Percentiles rank a stretch among this genome's conserved stretches.
These are phyloP conservation scores for Periplaneta americana DNA, from an alignment of 1,140 invertebrate species.

Conservation along the genomic window DNA sequence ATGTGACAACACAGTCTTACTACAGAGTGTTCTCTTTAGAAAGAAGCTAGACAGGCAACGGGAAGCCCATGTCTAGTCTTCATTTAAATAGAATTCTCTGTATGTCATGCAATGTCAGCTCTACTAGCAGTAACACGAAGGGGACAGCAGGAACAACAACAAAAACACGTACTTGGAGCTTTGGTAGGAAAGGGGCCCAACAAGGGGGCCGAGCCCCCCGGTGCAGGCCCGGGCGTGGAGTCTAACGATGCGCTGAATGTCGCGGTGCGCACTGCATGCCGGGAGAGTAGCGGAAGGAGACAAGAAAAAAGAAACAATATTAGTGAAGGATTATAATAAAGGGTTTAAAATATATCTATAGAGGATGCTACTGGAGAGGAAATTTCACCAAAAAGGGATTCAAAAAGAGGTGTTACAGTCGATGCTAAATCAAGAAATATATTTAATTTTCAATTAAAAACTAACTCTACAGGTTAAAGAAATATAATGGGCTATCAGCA, in stretches of 20 bases:
- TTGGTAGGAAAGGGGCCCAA: conserved; percentile 46
- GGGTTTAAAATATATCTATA: not conserved
- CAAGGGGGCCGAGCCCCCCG: not conserved
- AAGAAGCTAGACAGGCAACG: too few relatives aligned
- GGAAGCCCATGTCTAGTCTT: too few relatives aligned
- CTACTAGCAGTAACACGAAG: not conserved
- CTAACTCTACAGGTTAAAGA: too few relatives aligned
- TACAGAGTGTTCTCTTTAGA: too few relatives aligned
- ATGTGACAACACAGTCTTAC: too few relatives aligned
- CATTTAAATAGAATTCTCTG: too few relatives aligned
- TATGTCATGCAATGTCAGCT: not conserved
- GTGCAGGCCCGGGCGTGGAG: not conserved
- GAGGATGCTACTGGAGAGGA: too few relatives aligned
- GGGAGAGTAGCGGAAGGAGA: conserved; percentile 1
- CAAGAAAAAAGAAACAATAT: not conserved
- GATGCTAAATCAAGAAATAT: too few relatives aligned
- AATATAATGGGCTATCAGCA: too few relatives aligned
- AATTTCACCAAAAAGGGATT: too few relatives aligned
- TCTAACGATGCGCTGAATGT: conserved; percentile 1
- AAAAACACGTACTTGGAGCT: conserved; percentile 50
- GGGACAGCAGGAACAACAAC: not conserved
- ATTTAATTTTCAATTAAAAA: too few relatives aligned
- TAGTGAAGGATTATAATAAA: not conserved
- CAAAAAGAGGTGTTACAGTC: too few relatives aligned
- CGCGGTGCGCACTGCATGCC: conserved; percentile 1